phyloP scores from a whole-genome alignment of 2,888 invertebrate genomes.

The Polydrusus pterygomalis region DNA sequence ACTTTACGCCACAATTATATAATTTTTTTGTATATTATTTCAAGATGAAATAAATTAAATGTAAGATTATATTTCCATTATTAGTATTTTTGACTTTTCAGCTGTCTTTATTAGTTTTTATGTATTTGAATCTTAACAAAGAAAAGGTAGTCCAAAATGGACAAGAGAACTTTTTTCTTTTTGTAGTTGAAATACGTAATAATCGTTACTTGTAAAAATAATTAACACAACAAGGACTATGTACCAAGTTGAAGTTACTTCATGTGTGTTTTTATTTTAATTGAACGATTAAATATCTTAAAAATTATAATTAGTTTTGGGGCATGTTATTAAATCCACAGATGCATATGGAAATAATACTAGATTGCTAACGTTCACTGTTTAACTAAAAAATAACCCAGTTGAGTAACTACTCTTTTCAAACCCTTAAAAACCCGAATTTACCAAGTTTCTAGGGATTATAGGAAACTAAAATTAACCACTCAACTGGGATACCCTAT shows the following conservation, averaged over 20 bases:
- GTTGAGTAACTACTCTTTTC: no score
- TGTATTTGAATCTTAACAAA: conserved; percentile 65
- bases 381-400: no score
- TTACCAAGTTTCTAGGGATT: no score
- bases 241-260: conserved; percentile 25
- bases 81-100: conserved; percentile 34
- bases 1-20: conserved; percentile 55
- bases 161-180: conserved; percentile 60
- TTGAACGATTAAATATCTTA: background rate
- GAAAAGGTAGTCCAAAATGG: conserved; percentile 73
- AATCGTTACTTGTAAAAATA: conserved; percentile 38
- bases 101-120: conserved; percentile 32
- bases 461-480: no score
- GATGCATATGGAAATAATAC: background rate
- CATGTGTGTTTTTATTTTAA: conserved; percentile 12
- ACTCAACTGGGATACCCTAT: no score
- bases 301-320: background rate
- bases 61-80: conserved; percentile 58
- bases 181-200: conserved; percentile 45
- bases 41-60: conserved; percentile 66
- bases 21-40: conserved; percentile 66
- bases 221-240: conserved; percentile 22
- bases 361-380: background rate
- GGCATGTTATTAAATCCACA: background rate
- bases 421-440: background rate